Evolutionary conservation across 2,113 vertebrate genomes (phyloP), one percentile per base, ranked within the genome.

Genomic region (Alectura lathami): DNA sequence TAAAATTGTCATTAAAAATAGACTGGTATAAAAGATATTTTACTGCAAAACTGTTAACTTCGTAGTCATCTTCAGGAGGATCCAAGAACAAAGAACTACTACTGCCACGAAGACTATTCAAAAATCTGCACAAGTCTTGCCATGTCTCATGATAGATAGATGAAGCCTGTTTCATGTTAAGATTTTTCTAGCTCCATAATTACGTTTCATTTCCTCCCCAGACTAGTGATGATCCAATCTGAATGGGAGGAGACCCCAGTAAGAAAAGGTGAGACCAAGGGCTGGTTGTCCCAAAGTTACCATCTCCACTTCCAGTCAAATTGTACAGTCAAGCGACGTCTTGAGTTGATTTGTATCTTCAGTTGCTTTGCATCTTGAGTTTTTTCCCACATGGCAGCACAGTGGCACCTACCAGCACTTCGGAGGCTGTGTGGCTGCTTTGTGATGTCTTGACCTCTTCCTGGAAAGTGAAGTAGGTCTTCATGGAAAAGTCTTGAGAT

Each of bases 231-330:
- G 3, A 14, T 74, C n/a, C 6, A 5, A 45, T 27, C 23, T 3
- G 2, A 77, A 21, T 3, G 29, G 17, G 69, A 85, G 53, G 45
- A 23, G 50, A 30, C 84, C 32, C 5, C 18, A 18, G 26, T 18
- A 45, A 42, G 34, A 30, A 17, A 6, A 30, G 32, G 18, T 0
- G 0, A 7, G 29, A 47, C 27, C 1, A 1, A 50, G 43, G 36
- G 43, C 59, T 64, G 59, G 38, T 2, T 38, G 11, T 78, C 16
- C 26, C 1, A 0, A 7, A 6, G 16, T 13, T 16, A 11, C 12
- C 43, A 3, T 4, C 9, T 17, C 40, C 13, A 30, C 3, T 2
- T 38, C 18, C 17, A 17, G 1, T 13, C 59, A 27, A 14, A 12
- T 17, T 43, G 42, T 38, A 20, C 17, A 17, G 1, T 13, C 59